These are phyloP conservation scores for Eretmocerus hayati DNA, from an alignment of 2,888 invertebrate species.

Conservation along the genomic window DNA sequence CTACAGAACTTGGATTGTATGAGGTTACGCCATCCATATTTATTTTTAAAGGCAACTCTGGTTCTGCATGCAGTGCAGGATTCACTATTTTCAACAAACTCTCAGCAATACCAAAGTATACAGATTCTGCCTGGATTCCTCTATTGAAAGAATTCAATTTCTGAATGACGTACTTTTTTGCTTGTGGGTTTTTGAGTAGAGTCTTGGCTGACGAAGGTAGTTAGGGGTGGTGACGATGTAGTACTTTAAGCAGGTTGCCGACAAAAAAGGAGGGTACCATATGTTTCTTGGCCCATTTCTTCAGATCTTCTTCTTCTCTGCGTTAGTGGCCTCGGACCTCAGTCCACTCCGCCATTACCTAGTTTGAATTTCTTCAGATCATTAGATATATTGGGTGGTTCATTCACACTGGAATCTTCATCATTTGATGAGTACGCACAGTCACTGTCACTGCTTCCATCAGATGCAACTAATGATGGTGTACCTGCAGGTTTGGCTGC, in stretches of 20 bases:
- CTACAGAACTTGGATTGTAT: conserved; percentile 15
- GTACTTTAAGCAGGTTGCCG: not conserved
- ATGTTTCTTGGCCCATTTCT: not conserved
- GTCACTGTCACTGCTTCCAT: too few relatives aligned
- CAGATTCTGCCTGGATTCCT: not conserved
- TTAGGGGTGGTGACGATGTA: not conserved
- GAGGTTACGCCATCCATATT: conserved; percentile 21
- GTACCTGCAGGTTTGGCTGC: too few relatives aligned
- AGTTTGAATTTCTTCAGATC: too few relatives aligned
- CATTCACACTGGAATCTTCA: too few relatives aligned
- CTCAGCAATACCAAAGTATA: not conserved
- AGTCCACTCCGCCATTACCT: too few relatives aligned
- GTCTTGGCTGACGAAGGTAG: not conserved
- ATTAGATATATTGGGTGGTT: too few relatives aligned
- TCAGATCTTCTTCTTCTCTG: too few relatives aligned
- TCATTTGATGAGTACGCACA: too few relatives aligned
- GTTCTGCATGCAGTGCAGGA: not conserved
- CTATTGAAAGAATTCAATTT: not conserved
- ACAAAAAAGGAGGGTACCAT: not conserved
- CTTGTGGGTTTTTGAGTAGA: not conserved
- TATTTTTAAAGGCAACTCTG: not conserved
- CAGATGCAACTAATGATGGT: too few relatives aligned
- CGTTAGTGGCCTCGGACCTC: too few relatives aligned
- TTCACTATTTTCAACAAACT: not conserved
- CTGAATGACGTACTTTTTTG: not conserved